Percentiles rank a stretch among this genome's conserved stretches.
phyloP scores from a whole-genome alignment of 2,888 invertebrate species.

The Melinaea menophilus region DNA sequence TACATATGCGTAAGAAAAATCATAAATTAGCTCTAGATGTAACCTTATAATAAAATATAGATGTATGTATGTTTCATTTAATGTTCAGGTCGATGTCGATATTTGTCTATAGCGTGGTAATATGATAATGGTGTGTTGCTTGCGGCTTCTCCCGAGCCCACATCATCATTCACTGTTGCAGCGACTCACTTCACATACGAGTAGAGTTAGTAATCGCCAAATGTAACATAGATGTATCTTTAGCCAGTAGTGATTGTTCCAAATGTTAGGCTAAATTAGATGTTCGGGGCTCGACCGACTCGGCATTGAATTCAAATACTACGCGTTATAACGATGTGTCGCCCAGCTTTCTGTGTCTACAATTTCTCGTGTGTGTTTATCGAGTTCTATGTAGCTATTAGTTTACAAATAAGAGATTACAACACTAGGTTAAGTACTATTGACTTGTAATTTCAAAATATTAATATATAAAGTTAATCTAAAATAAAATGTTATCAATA shows the following conservation, averaged over 20 bases:
- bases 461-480: conserved; percentile 3
- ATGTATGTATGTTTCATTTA: conserved; percentile 52
- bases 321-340: conserved; percentile 26
- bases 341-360: conserved; percentile 31
- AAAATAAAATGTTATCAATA: conserved; percentile 3
- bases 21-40: conserved; percentile 59
- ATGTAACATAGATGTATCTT: conserved; percentile 74
- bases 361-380: conserved; percentile 29
- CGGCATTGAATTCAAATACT: conserved; percentile 35
- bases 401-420: conserved; percentile 18
- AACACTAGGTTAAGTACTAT: conserved; percentile 17
- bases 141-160: conserved; percentile 39
- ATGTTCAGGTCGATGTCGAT: conserved; percentile 58
- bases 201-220: conserved; percentile 75
- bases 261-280: conserved; percentile 74
- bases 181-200: conserved; percentile 54
- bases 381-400: conserved; percentile 26
- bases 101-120: conserved; percentile 48
- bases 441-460: conserved; percentile 9
- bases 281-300: conserved; percentile 53
- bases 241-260: conserved; percentile 76
- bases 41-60: conserved; percentile 50
- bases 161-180: conserved; percentile 39
- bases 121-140: conserved; percentile 52
- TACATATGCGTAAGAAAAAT: conserved; percentile 56